Evolutionary conservation across 1,140 invertebrate species (phyloP).

Genomic region (Muscidifurax raptorellus): DNA sequence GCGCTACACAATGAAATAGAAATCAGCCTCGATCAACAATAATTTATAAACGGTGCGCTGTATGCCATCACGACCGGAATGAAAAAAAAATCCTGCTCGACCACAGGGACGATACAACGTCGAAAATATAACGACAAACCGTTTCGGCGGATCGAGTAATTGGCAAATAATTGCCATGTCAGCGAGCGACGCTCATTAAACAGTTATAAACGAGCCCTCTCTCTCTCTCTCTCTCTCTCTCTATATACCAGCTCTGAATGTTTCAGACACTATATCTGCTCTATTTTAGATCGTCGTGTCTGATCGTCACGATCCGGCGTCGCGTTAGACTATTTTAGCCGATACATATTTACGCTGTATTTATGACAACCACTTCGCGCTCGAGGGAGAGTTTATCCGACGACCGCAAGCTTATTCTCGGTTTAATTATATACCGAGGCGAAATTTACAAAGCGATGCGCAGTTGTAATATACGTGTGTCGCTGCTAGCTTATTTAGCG

Average conservation of each 20-base stretch:
- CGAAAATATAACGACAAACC: neutral
- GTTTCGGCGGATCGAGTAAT: neutral
- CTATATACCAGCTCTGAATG: neutral
- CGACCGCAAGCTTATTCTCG: neutral
- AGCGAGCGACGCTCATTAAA: constrained; percentile 2
- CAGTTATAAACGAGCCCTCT: constrained; percentile 27
- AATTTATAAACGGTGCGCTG: too few relatives aligned
- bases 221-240: neutral
- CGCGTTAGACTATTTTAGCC: constrained; percentile 4
- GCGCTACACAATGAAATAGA: neutral
- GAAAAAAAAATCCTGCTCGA: neutral
- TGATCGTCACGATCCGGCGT: neutral
- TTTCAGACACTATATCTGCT: neutral
- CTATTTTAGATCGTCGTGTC: neutral
- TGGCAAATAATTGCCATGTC: constrained; percentile 9
- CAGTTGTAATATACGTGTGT: neutral
- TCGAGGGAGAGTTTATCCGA: neutral
- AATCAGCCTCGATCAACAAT: neutral
- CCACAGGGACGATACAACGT: neutral
- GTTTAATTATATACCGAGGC: neutral
- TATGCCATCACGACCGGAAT: neutral
- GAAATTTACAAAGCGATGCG: neutral
- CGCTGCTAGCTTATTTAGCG: too few relatives aligned
- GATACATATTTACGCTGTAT: constrained; percentile 22
- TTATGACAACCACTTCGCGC: neutral